A percentile compares a stretch with the other conserved stretches of the same genome.
phyloP scores from a whole-genome alignment of 2,797 vertebrate species.

The Danio albolineatus region DNA sequence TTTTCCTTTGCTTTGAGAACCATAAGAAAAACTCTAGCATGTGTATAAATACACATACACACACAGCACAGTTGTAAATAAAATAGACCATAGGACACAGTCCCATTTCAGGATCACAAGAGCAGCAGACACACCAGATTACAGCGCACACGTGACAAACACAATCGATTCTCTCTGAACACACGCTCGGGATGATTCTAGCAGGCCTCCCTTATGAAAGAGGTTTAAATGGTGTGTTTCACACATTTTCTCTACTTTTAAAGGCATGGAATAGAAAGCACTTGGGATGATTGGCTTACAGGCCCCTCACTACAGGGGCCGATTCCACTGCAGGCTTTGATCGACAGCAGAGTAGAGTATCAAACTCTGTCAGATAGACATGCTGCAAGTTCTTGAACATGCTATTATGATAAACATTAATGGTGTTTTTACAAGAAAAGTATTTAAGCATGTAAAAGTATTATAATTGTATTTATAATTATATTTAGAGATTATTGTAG shows the following conservation, averaged over 20 bases:
- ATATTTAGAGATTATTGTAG: too few relatives aligned
- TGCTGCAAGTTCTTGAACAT: not conserved
- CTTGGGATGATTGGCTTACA: slow-evolving; percentile 23
- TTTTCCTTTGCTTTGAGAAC: slow-evolving; percentile 24
- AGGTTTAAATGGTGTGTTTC: slow-evolving; percentile 48
- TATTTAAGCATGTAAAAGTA: too few relatives aligned
- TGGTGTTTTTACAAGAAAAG: too few relatives aligned
- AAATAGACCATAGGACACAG: slow-evolving; percentile 32
- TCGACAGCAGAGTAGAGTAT: slow-evolving; percentile 12
- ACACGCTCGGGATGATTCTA: slow-evolving; percentile 10
- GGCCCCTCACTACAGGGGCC: not conserved
- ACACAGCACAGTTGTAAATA: slow-evolving; percentile 9
- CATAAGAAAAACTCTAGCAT: not conserved
- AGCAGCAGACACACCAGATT: slow-evolving; percentile 11
- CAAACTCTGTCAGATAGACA: slow-evolving; percentile 12
- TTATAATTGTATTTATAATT: too few relatives aligned
- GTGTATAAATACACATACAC: not conserved
- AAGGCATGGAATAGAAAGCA: slow-evolving; percentile 41
- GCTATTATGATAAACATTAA: too few relatives aligned
- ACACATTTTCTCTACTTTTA: slow-evolving; percentile 36
- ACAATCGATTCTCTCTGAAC: slow-evolving; percentile 17
- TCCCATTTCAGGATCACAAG: slow-evolving; percentile 29
- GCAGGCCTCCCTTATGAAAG: slow-evolving; percentile 20
- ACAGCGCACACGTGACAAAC: not conserved
- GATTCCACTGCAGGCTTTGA: slow-evolving; percentile 6